Evolutionary conservation across 2,797 vertebrate species (phyloP), one percentile per base, ranked within the genome.

Genomic region (Dendrocincla tyrannina): DNA sequence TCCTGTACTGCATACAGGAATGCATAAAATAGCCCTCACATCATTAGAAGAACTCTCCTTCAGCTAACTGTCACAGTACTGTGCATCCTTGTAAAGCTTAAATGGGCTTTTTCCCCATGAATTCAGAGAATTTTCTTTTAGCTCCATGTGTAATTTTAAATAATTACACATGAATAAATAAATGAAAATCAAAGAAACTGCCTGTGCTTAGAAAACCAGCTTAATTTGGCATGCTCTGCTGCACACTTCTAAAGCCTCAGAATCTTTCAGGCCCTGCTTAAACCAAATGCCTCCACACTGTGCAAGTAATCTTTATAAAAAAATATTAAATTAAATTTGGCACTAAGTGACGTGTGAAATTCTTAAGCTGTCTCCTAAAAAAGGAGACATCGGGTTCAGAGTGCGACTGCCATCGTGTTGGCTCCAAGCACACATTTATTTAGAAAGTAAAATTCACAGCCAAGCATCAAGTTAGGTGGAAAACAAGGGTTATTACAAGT

Each of bases 81-180:
- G 19, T 44, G 37, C 53, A 74, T 56, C 44, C 56, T 93, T 82
- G 37, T 67, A 89, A 93, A 93, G n/a, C 44, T 74, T 67, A 95
- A 80, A 91, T 41, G 7, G 47, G 25, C 58, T 88, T 58, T 74
- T 92, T 83, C 37, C 58, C 67, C 41, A 27, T 47, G 63, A 96
- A 90, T 88, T 91, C 42, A 52, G 56, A 91, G 55, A 79, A 53
- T 81, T 96, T 94, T 90, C 72, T 78, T 92, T 89, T 70, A 76
- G 85, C 24, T 96, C 55, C 39, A 17, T 64, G 58, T 3, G 11
- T 66, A 96, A 96, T 93, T 91, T 94, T 85, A 95, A 94, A 82
- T 91, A 96, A 97, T 96, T 96, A 94, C 76, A 91, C 24, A 78
- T 24, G n/a, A 97, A 96, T 95, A 95, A 97, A 96, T 94, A 93